Conservation (phyloP, 2,888 invertebrate species). For the Cataglyphis cursor region DNA sequence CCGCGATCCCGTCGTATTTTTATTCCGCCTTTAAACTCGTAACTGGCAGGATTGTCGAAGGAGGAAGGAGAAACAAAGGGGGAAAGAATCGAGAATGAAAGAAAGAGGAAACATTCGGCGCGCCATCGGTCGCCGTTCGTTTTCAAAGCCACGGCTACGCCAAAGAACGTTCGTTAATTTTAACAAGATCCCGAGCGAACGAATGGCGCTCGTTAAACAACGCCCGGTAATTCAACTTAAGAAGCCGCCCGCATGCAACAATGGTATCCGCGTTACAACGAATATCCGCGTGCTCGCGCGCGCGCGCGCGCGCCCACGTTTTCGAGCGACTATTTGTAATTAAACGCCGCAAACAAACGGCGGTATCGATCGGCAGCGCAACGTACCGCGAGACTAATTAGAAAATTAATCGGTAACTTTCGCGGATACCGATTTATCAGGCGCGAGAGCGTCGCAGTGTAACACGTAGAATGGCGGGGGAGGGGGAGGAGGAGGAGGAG, state of each 20-base stretch:
- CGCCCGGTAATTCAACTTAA: slow-evolving; percentile 61
- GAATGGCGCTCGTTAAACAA: slow-evolving; percentile 59
- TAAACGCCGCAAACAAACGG: slow-evolving; percentile 34
- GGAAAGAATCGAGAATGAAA: not conserved
- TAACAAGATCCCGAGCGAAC: slow-evolving; percentile 41
- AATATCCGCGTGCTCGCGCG: slow-evolving; percentile 12
- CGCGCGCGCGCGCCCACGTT: slow-evolving; percentile 3
- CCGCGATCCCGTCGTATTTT: slow-evolving; percentile 40
- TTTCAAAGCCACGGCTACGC: slow-evolving; percentile 33
- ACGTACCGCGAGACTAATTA: slow-evolving; percentile 67
- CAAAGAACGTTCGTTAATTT: slow-evolving; percentile 67
- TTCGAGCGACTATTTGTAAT: slow-evolving; percentile 57
- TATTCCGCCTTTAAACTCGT: slow-evolving; percentile 50
- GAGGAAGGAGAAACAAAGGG: not conserved
- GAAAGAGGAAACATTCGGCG: slow-evolving; percentile 30
- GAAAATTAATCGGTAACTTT: slow-evolving; percentile 73
- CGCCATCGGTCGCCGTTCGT: slow-evolving; percentile 41
- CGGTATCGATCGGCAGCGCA: slow-evolving; percentile 47
- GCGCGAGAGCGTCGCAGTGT: slow-evolving; percentile 15
- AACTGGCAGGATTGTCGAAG: slow-evolving; percentile 24
- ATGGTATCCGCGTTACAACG: slow-evolving; percentile 53
- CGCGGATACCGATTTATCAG: slow-evolving; percentile 66
- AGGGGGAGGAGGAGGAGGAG: not conserved
- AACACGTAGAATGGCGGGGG: not conserved
- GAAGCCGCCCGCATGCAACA: slow-evolving; percentile 33